Evolutionary conservation across 2,113 vertebrate genomes (phyloP), one percentile per base, ranked within the genome.

Genomic region (Perca fluviatilis): DNA sequence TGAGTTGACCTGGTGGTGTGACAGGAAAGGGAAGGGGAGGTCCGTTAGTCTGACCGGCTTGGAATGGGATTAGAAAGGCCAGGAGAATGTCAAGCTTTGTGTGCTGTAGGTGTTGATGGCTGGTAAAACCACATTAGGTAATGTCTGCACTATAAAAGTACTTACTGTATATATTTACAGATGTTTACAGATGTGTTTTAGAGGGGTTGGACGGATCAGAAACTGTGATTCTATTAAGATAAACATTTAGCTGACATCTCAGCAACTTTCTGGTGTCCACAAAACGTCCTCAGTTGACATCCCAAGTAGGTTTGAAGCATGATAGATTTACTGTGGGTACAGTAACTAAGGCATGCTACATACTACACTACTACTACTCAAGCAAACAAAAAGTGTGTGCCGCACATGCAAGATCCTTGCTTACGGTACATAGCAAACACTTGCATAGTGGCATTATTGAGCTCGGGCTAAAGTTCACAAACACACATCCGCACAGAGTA

Each of bases 21-120:
- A 79, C 93, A 92, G 93, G 93, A 94, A 94, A 83, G 36, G 92
- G 93, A 92, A 92, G 85, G 79, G 86, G 82, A 84, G 88, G 84
- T 85, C 80, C 63, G 82, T 56, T 77, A 70, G 58, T 79, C 60
- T 84, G 77, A 86, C 80, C 49, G 43, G 79, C 27, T 84, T 83
- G 86, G 80, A 90, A 87, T 79, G 84, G 56, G 61, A 81, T 86
- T 69, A 85, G 73, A 94, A 94, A 93, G 86, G 91, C 79, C 86
- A 89, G 70, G 63, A 92, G 78, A 93, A 93, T 92, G 92, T 91
- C 92, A 89, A 51, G 72, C 91, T 85, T 92, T 93, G 88, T 92
- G 69, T 54, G 50, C 67, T 54, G 50, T 74, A 62, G 56, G 71
- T 88, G 79, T 77, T 83, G 51, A 86, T 79, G 58, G 67, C 69